Evolutionary conservation across 2,888 invertebrate genomes (phyloP), one percentile per base, ranked within the genome.

Genomic region (Atethmia centrago): DNA sequence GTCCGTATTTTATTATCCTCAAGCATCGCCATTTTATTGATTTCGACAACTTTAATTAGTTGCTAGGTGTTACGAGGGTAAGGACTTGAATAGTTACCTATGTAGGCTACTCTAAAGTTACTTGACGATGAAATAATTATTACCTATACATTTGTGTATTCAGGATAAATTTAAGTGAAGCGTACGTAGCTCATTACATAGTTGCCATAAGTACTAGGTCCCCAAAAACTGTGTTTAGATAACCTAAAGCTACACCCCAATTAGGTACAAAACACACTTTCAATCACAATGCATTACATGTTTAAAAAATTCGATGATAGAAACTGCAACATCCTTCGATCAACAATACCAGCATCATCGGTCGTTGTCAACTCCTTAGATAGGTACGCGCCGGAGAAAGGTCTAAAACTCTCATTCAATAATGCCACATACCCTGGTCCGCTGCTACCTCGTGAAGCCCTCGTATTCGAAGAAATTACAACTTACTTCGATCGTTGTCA

Each of bases 21-120:
- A n/a, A 72, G 28, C 31, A 3, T 19, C 21, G 16, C 16, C 25
- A 49, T 56, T 47, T n/a, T 31, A 75, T 61, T 67, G 75, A 75
- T 75, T 40, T 61, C 31, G 25, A 19, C 14, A 28, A n/a, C 5
- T 59, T 58, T n/a, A 28, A 28, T 74, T 59, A 16, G 28, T 47
- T 61, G 16, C 9, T 25, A 59, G 16, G 31, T 25, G 40, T 21
- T 42, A 73, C 9, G 12, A 49, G 51, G 12, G 49, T 69, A 47
- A 4, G 47, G 14, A n/a, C 61, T 21, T 12, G 10, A 8, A 45
- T n/a, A n/a, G 28, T 28, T 58, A 45, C 42, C 28, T 31, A 42
- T n/a, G n/a, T n/a, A n/a, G 21, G 31, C 19, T 16, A 3, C 3
- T 67, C 21, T 42, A 45, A 40, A 40, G 31, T 28, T n/a, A 45